phyloP scores from a whole-genome alignment of 2,113 vertebrate genomes.

The Odobenus rosmarus region DNA sequence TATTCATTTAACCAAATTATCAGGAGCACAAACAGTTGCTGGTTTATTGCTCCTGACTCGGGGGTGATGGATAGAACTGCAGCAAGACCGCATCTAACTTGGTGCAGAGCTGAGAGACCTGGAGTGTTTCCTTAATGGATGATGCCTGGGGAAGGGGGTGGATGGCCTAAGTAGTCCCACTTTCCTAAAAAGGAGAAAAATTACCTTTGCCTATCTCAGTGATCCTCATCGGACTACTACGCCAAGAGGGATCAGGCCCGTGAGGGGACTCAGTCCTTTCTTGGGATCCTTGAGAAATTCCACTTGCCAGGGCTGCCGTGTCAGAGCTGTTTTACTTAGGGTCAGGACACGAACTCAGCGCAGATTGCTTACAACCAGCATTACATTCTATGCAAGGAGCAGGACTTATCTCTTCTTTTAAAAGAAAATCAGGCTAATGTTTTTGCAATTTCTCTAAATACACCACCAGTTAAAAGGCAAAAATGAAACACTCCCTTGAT shows the following conservation, averaged over 20 bases:
- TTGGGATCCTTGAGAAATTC: background rate
- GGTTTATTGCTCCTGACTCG: conserved; percentile 61
- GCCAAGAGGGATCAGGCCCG: background rate
- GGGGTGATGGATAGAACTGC: conserved; percentile 54
- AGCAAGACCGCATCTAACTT: background rate
- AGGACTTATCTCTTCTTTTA: background rate
- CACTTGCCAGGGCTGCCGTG: background rate
- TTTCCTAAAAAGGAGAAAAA: background rate
- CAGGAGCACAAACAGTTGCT: conserved; percentile 71
- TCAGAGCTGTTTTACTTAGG: background rate
- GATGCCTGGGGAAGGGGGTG: background rate
- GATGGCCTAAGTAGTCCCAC: background rate
- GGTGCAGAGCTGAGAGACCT: background rate
- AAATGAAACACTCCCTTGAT: background rate
- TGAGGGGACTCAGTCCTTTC: background rate
- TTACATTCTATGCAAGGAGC: background rate
- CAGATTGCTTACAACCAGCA: background rate
- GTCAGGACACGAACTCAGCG: background rate
- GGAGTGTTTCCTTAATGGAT: background rate
- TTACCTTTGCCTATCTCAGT: background rate
- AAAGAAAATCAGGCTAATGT: background rate
- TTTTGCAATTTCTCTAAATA: background rate
- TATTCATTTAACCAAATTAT: conserved; percentile 74
- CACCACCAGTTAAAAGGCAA: background rate
- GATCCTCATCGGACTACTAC: background rate